These are phyloP conservation scores for Apodemia mormo DNA, from an alignment of 2,888 invertebrate genomes.

Conservation along the genomic window DNA sequence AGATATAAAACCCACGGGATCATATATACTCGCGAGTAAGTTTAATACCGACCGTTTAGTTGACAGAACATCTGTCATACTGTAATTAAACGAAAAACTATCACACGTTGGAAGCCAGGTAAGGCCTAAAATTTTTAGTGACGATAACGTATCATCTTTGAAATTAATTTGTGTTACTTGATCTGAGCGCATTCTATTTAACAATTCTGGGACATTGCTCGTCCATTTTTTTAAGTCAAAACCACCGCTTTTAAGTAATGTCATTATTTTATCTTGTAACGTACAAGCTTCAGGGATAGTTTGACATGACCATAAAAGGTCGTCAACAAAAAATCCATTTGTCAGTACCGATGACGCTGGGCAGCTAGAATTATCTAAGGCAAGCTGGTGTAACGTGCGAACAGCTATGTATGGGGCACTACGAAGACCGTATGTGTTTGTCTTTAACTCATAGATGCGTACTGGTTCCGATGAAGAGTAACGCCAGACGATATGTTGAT, in stretches of 20 bases:
- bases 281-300: slow-evolving; percentile 23
- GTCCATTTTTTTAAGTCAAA: not conserved
- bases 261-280: slow-evolving; percentile 25
- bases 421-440: slow-evolving; percentile 30
- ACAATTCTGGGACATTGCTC: not conserved
- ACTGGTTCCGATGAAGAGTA: slow-evolving; percentile 19
- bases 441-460: slow-evolving; percentile 24
- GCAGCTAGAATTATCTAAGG: not conserved
- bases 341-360: not conserved
- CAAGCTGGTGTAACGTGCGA: slow-evolving; percentile 18
- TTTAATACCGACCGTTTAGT: slow-evolving; percentile 21
- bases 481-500: not conserved
- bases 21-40: slow-evolving; percentile 11
- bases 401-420: slow-evolving; percentile 25
- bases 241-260: not conserved
- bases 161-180: slow-evolving; percentile 2
- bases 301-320: slow-evolving; percentile 26
- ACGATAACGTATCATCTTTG: slow-evolving; percentile 8
- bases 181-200: not conserved
- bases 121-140: slow-evolving; percentile 20
- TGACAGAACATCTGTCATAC: not conserved
- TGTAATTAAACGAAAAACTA: slow-evolving; percentile 6
- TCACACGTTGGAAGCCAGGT: slow-evolving; percentile 21
- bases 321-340: slow-evolving; percentile 25
- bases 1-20: slow-evolving; percentile 21